A percentile compares a stretch with the other conserved stretches of the same genome.
Evolutionary conservation across 2,797 vertebrate genomes (phyloP).

Genomic region (Phoebastria nigripes): DNA sequence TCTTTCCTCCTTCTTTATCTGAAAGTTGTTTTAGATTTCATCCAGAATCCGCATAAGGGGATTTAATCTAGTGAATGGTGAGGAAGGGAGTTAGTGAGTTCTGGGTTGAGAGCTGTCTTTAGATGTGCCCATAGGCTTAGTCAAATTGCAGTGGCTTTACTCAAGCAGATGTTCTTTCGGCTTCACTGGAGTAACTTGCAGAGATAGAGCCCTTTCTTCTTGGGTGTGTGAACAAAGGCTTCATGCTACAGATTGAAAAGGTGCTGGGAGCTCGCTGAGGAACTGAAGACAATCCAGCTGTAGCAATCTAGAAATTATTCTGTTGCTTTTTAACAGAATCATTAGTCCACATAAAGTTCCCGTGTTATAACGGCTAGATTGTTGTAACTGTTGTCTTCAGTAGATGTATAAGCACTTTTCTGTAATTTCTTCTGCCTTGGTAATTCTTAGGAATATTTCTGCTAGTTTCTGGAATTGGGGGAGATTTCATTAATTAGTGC

Average conservation of each 20-base stretch:
- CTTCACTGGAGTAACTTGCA: not conserved
- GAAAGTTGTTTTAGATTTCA: not conserved
- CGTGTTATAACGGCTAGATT: not conserved
- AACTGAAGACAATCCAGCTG: not conserved
- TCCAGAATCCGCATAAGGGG: not conserved
- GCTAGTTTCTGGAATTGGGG: not conserved
- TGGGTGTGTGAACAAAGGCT: not conserved
- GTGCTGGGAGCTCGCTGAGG: not conserved
- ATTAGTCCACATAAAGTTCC: not conserved
- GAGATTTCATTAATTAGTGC: not conserved
- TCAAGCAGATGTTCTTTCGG: not conserved
- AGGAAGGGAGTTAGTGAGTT: not conserved
- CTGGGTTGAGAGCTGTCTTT: not conserved
- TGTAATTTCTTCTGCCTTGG: not conserved
- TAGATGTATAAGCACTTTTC: not conserved
- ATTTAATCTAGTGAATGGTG: not conserved
- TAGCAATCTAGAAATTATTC: not conserved
- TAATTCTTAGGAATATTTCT: not conserved
- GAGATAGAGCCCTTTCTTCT: not conserved
- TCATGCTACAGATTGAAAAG: not conserved
- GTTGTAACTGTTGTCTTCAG: not conserved
- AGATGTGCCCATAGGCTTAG: not conserved
- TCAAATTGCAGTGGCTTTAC: not conserved
- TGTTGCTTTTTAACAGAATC: not conserved
- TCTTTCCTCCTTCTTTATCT: not conserved